A percentile compares a stretch with the other conserved stretches of the same genome.
Evolutionary conservation across 2,888 invertebrate species (phyloP).

Genomic region (Chymomyza amoena): DNA sequence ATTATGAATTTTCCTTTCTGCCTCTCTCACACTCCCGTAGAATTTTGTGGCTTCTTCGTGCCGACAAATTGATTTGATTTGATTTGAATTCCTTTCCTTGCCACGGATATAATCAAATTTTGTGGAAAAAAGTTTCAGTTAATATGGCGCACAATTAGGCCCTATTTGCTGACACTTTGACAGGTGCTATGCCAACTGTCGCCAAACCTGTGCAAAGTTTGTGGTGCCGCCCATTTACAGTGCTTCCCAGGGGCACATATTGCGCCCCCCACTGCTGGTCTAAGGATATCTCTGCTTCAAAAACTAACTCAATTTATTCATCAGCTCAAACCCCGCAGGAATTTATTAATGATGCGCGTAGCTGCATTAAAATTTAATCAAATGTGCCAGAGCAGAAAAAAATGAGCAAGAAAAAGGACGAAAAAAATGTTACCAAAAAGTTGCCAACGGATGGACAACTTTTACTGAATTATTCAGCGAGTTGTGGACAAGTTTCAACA

Average conservation of each 20-base stretch:
- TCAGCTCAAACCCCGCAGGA: slow-evolving; percentile 58
- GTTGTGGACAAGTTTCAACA: slow-evolving; percentile 66
- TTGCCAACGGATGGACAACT: slow-evolving; percentile 8
- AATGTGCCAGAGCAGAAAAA: slow-evolving; percentile 60
- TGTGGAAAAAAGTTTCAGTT: slow-evolving; percentile 42
- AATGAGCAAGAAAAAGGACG: slow-evolving; percentile 22
- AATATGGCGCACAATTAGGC: slow-evolving; percentile 44
- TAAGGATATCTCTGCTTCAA: slow-evolving; percentile 22
- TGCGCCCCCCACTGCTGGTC: slow-evolving; percentile 4
- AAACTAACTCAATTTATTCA: slow-evolving; percentile 59
- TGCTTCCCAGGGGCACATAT: neutral
- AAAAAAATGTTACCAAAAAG: neutral
- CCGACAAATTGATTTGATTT: slow-evolving; percentile 35
- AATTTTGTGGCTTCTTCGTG: slow-evolving; percentile 26
- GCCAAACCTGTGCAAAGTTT: slow-evolving; percentile 41
- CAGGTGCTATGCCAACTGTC: slow-evolving; percentile 11
- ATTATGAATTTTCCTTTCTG: slow-evolving; percentile 32
- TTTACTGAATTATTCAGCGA: slow-evolving; percentile 63
- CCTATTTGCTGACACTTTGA: slow-evolving; percentile 23
- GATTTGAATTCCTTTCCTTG: neutral
- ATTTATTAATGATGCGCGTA: slow-evolving; percentile 74
- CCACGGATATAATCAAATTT: slow-evolving; percentile 14
- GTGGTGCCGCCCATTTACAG: neutral
- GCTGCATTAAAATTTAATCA: slow-evolving; percentile 77
- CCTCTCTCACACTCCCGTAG: neutral